Conservation (phyloP, 2,113 vertebrate genomes). For the Onychostruthus taczanowskii region DNA sequence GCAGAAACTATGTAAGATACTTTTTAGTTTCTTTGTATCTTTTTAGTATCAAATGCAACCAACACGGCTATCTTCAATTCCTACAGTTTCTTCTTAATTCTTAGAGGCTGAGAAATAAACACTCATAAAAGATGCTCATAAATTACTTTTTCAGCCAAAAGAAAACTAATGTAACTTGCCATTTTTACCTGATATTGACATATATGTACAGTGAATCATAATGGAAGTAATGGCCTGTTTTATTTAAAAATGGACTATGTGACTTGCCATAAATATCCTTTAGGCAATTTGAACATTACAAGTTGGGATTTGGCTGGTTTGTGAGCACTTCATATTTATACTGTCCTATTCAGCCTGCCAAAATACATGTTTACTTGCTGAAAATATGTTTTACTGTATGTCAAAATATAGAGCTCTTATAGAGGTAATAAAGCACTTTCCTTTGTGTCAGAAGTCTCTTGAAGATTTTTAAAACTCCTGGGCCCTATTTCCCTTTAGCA, state of each 20-base stretch:
- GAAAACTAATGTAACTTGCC: not conserved
- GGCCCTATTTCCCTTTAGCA: not conserved
- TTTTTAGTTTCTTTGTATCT: not conserved
- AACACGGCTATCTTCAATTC: not conserved
- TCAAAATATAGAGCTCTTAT: not conserved
- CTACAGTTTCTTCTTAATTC: not conserved
- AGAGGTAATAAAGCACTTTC: not conserved
- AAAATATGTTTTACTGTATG: not conserved
- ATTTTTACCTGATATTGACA: not conserved
- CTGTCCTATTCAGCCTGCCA: not conserved
- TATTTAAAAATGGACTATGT: not conserved
- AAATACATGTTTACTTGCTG: not conserved
- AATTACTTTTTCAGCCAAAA: not conserved
- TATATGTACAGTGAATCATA: not conserved
- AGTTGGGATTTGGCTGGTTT: not conserved
- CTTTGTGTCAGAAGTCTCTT: not conserved
- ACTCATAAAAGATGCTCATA: accelerated
- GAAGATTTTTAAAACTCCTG: not conserved
- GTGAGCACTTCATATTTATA: not conserved
- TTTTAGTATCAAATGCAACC: not conserved
- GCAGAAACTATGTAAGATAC: not conserved
- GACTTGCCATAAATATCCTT: not conserved
- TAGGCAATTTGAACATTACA: not conserved
- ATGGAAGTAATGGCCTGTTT: not conserved
- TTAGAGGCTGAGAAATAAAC: not conserved